phyloP scores from a whole-genome alignment of 2,113 vertebrate genomes.

The Cepphus grylle region DNA sequence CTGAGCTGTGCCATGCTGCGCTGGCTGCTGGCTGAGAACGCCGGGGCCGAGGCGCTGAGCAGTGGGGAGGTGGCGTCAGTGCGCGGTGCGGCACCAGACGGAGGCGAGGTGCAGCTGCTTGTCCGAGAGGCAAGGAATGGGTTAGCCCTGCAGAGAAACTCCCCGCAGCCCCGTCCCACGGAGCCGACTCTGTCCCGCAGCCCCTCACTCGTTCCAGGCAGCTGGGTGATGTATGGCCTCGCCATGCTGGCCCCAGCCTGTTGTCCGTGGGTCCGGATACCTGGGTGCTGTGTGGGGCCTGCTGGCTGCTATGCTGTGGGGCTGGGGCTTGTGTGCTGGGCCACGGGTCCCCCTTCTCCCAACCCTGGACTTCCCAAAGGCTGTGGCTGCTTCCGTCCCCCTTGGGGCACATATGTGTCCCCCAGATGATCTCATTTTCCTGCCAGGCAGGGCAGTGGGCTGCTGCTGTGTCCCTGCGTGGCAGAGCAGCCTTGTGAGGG shows the following conservation, averaged over 20 bases:
- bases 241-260: background rate
- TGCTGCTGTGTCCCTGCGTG: background rate
- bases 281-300: background rate
- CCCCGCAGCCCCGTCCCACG: rapidly evolving
- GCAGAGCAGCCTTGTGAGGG: too few relatives aligned
- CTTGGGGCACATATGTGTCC: background rate
- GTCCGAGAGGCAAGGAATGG: constrained; percentile 80
- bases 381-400: background rate
- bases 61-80: constrained; percentile 44
- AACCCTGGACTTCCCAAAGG: background rate
- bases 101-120: constrained; percentile 75
- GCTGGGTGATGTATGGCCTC: background rate
- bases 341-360: background rate
- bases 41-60: constrained; percentile 14
- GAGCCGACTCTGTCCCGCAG: background rate
- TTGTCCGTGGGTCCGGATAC: rapidly evolving
- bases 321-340: background rate
- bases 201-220: background rate
- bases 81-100: constrained; percentile 72
- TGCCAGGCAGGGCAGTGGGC: background rate
- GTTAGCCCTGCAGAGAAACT: background rate
- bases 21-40: constrained; percentile 81
- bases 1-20: constrained; percentile 75
- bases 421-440: background rate
- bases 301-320: background rate